These are phyloP conservation scores for Coboldia fuscipes DNA, from an alignment of 1,140 invertebrate species.

Conservation along the genomic window DNA sequence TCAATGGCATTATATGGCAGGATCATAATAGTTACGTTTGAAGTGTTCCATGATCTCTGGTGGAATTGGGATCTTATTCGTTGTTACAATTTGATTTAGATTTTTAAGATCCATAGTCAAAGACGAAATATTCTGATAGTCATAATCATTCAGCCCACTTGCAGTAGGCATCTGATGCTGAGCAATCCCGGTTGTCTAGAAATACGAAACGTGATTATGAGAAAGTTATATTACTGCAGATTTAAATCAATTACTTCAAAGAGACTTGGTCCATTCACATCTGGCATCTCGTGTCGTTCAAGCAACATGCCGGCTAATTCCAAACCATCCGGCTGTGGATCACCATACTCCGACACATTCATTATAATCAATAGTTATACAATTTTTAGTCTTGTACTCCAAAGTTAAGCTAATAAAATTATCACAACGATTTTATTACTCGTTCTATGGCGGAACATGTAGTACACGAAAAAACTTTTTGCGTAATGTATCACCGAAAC, in stretches of 20 bases:
- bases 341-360: neutral
- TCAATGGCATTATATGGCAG: neutral
- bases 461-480: no score
- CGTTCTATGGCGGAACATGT: no score
- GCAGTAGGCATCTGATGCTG: conserved; percentile 19
- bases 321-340: neutral
- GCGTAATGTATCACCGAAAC: no score
- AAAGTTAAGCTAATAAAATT: no score
- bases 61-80: conserved; percentile 71
- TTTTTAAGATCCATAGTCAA: conserved; percentile 34
- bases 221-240: neutral
- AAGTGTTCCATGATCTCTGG: conserved; percentile 86
- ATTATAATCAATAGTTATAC: neutral
- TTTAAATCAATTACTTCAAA: conserved; percentile 10
- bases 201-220: neutral
- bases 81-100: conserved; percentile 55
- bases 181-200: conserved; percentile 15
- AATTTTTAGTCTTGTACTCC: no score
- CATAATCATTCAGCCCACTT: conserved; percentile 73
- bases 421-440: no score
- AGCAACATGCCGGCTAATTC: conserved; percentile 15
- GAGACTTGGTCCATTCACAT: conserved; percentile 13
- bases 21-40: conserved; percentile 41
- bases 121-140: conserved; percentile 62
- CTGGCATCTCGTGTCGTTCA: conserved; percentile 13